phyloP scores from a whole-genome alignment of 2,797 vertebrate genomes.

The Diglossa cyanea region DNA sequence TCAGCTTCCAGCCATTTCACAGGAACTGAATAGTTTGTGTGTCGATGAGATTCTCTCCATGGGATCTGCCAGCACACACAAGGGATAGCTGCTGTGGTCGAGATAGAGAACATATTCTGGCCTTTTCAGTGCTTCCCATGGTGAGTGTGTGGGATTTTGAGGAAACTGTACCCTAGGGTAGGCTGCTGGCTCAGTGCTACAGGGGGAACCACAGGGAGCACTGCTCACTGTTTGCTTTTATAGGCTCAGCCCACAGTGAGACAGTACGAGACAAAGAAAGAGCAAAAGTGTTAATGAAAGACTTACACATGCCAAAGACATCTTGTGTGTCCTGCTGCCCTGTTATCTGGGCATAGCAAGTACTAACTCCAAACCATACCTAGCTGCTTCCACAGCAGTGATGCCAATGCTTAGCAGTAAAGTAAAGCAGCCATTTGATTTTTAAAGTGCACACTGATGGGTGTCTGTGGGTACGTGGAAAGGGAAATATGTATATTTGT shows the following conservation, averaged over 20 bases:
- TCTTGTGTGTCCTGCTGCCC: not conserved
- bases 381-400: not conserved
- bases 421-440: not conserved
- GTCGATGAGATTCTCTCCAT: rapidly evolving
- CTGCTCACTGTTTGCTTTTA: not conserved
- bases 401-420: not conserved
- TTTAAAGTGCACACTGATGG: not conserved
- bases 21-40: not conserved
- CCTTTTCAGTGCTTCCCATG: not conserved
- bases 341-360: not conserved
- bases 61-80: rapidly evolving
- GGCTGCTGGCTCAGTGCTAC: not conserved
- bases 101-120: not conserved
- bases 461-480: not conserved
- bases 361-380: not conserved
- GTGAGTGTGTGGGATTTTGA: rapidly evolving
- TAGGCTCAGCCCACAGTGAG: not conserved
- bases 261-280: not conserved
- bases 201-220: rapidly evolving
- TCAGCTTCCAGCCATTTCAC: not conserved
- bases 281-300: not conserved
- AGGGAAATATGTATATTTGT: constrained; percentile 2
- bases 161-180: not conserved
- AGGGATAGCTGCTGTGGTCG: not conserved
- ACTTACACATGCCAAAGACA: not conserved